Evolutionary conservation across 2,888 invertebrate genomes (phyloP).

Genomic region (Keiferia lycopersicella): DNA sequence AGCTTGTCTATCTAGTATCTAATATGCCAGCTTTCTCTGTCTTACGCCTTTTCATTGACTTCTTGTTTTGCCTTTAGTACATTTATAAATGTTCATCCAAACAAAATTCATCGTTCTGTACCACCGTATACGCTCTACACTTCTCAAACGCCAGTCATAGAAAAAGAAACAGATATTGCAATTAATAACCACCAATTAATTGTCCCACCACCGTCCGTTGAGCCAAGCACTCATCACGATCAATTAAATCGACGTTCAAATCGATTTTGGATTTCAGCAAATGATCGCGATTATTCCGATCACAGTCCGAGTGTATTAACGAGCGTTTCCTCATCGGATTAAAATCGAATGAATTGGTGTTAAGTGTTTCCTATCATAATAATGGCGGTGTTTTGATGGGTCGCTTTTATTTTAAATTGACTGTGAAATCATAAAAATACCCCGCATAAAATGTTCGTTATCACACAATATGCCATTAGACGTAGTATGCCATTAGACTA

Average conservation of each 20-base stretch:
- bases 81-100: too few relatives aligned
- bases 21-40: too few relatives aligned
- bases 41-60: too few relatives aligned
- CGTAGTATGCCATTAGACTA: too few relatives aligned
- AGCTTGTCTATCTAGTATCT: too few relatives aligned
- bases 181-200: slow-evolving; percentile 43
- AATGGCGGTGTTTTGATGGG: not conserved
- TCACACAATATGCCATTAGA: too few relatives aligned
- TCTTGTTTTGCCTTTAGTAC: too few relatives aligned
- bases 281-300: slow-evolving; percentile 28
- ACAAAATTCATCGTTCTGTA: too few relatives aligned
- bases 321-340: slow-evolving; percentile 6
- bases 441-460: too few relatives aligned
- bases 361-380: not conserved
- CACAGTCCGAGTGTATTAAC: slow-evolving; percentile 20
- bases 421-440: too few relatives aligned
- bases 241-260: slow-evolving; percentile 56
- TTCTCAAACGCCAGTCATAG: not conserved
- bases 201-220: slow-evolving; percentile 42
- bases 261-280: slow-evolving; percentile 45
- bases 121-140: too few relatives aligned
- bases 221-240: slow-evolving; percentile 52
- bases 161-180: not conserved
- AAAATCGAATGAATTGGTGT: slow-evolving; percentile 1
- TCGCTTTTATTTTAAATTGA: not conserved